Conservation (phyloP, 1,140 invertebrate species). For the Metaphire vulgaris region DNA sequence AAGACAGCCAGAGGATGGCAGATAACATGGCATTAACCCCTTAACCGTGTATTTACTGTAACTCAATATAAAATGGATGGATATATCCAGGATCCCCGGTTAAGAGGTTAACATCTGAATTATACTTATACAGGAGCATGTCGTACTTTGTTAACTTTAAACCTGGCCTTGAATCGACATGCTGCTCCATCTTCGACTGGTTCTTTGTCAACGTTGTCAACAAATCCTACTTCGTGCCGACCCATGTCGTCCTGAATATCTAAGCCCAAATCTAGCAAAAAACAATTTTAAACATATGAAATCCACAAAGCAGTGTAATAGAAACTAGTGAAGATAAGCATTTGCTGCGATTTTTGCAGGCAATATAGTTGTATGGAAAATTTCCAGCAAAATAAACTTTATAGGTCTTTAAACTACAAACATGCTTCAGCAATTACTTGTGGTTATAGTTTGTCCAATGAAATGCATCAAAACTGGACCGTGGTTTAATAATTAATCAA, state of each 20-base stretch:
- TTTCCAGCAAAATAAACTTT: conserved; percentile 53
- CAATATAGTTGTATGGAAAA: conserved; percentile 57
- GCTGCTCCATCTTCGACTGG: conserved; percentile 53
- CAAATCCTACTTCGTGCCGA: conserved; percentile 62
- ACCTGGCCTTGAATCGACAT: conserved; percentile 59
- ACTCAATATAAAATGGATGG: too few species aligned
- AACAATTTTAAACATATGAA: conserved; percentile 19
- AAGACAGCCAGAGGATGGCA: too few species aligned
- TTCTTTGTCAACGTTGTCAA: conserved; percentile 58
- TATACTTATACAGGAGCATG: too few species aligned
- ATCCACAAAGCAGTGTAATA: too few species aligned
- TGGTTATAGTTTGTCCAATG: too few species aligned
- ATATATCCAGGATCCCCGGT: too few species aligned
- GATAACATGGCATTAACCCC: too few species aligned
- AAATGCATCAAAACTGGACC: too few species aligned
- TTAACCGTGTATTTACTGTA: too few species aligned
- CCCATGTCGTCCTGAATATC: conserved; percentile 64
- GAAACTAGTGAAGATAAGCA: conserved; percentile 51
- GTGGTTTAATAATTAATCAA: too few species aligned
- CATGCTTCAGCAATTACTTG: conserved; percentile 57
- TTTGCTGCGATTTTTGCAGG: conserved; percentile 56
- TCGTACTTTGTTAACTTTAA: conserved; percentile 60
- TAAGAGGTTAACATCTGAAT: too few species aligned
- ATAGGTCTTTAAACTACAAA: conserved; percentile 58
- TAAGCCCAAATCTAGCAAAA: conserved; percentile 55